Base-by-base conservation (phyloP, 2,797 vertebrate species). In the Lithobates sylvaticus region DNA sequence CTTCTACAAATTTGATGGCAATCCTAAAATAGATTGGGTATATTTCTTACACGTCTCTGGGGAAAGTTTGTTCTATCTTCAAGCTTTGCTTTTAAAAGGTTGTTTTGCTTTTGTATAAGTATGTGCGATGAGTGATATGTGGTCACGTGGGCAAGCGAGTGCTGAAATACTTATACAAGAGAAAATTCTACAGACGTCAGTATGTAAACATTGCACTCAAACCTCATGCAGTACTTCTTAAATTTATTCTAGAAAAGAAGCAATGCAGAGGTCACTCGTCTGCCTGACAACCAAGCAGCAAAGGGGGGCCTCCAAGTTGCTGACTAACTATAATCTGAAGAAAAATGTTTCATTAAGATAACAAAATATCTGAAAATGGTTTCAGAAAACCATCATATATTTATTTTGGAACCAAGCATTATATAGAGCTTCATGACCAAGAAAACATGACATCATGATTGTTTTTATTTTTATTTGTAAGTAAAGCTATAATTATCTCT, bases 121-220 rank as follows among this genome's bases (percentile, higher is more conserved):
- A 39, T 26, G 18, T 79, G 81, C 18, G 86, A 75, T 79, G 86
- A 87, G 44, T 84, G 86, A 87, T 80, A 32, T 61, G 69, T 39
- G n/a, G 81, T 87, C 86, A 79, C 76, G 70, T 87, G 81, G 29
- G 54, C 68, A 65, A 16, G 76, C 76, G 6, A 80, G 81, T 84
- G 76, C 81, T 75, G 86, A 84, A 76, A 87, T 80, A 79, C 73
- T 87, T 81, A 78, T 79, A 83, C 81, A 87, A 84, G 81, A 84
- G 74, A 76, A 83, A 83, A 87, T 87, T 87, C 85, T 68, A 65
- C 16, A 84, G 70, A 87, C 36, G 76, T 84, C 81, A 79, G 76
- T 74, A 76, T 84, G 86, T 87, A 87, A 87, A 87, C 86, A 84
- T 68, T 61, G 81, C 76, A 84, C 76, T 79, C 78, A 87, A 87